phyloP scores from a whole-genome alignment of 2,888 invertebrate genomes.

The Smittia aterrima region DNA sequence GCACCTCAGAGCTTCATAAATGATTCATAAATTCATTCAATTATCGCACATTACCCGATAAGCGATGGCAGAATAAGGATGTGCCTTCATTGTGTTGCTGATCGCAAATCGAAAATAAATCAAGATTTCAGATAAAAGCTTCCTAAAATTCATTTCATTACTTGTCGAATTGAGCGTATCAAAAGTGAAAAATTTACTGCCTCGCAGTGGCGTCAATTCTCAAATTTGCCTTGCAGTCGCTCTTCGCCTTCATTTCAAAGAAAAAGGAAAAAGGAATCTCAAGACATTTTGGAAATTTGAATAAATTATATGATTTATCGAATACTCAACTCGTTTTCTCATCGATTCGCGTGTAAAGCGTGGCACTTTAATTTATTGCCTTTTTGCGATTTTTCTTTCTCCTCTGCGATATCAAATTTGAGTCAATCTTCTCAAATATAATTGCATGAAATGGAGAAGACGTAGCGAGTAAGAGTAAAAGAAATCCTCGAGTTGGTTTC shows the following conservation, averaged over 20 bases:
- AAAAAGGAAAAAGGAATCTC: background rate
- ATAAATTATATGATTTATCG: conserved; percentile 31
- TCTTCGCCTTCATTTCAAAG: background rate
- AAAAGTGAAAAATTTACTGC: conserved; percentile 2
- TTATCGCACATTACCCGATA: too few species aligned
- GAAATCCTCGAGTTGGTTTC: background rate
- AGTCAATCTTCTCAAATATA: background rate
- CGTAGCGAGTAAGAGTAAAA: background rate
- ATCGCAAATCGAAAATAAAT: background rate
- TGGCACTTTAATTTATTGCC: conserved; percentile 20
- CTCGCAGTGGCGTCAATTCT: background rate
- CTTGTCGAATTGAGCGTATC: background rate
- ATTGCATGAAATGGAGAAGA: background rate
- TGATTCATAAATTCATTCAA: too few species aligned
- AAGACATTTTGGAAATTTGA: background rate
- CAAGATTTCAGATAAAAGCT: background rate
- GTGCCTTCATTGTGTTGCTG: too few species aligned
- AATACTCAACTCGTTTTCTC: background rate
- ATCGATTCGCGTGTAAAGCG: background rate
- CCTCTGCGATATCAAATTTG: background rate
- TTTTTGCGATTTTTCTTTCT: background rate
- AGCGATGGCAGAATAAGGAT: too few species aligned
- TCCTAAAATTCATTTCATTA: too few species aligned
- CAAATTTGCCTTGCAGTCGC: background rate
- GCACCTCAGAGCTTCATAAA: too few species aligned